Conservation (phyloP, 2,888 invertebrate genomes). For the Apantesis nais region DNA sequence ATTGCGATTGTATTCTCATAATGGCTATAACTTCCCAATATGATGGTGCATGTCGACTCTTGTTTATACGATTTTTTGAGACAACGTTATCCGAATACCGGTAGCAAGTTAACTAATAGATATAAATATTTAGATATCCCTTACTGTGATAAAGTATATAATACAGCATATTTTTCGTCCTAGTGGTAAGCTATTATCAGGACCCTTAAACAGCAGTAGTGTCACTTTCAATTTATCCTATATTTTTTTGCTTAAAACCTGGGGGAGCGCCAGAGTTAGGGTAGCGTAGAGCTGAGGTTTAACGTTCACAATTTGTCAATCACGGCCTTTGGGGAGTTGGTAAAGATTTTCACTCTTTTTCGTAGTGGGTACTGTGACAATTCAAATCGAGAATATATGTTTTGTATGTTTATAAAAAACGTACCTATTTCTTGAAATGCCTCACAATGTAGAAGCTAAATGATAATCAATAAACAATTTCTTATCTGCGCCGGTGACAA, state of each 20-base stretch:
- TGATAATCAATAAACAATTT: slow-evolving; percentile 6
- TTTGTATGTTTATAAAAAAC: slow-evolving; percentile 16
- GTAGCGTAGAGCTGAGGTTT: slow-evolving; percentile 44
- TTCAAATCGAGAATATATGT: slow-evolving; percentile 23
- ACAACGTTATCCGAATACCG: slow-evolving; percentile 15
- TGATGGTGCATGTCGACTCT: slow-evolving; percentile 49
- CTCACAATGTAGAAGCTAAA: not conserved
- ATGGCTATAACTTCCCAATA: slow-evolving; percentile 81
- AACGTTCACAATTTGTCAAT: slow-evolving; percentile 55
- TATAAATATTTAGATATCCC: slow-evolving; percentile 6
- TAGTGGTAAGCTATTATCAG: not conserved
- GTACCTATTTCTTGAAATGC: slow-evolving; percentile 1
- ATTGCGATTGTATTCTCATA: slow-evolving; percentile 82
- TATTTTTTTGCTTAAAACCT: slow-evolving; percentile 31
- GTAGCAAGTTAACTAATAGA: slow-evolving; percentile 11
- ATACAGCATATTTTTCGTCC: not conserved
- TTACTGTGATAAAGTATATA: not conserved
- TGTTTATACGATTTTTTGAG: slow-evolving; percentile 43
- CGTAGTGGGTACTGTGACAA: slow-evolving; percentile 14
- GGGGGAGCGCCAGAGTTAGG: slow-evolving; percentile 35
- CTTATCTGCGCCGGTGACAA: slow-evolving; percentile 9
- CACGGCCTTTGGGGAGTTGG: slow-evolving; percentile 45
- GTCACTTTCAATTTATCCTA: slow-evolving; percentile 13
- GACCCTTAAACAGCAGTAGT: not conserved
- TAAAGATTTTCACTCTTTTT: slow-evolving; percentile 32